phyloP scores from a whole-genome alignment of 1,140 invertebrate genomes.

The Drosophila nigrodunni region DNA sequence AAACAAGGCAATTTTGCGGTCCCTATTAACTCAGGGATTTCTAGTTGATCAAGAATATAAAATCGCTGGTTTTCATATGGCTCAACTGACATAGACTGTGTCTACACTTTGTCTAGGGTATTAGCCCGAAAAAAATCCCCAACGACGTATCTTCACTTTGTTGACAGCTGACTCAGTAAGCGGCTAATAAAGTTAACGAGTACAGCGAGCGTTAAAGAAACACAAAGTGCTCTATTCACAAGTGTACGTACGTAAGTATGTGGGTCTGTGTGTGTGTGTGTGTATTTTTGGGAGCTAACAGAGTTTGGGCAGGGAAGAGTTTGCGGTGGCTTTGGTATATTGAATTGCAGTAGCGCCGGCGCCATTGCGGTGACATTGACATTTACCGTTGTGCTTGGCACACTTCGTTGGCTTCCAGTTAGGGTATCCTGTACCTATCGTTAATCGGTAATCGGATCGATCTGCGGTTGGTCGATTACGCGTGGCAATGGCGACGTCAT shows the following conservation, averaged over 20 bases:
- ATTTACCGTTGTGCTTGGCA: slow-evolving; percentile 30
- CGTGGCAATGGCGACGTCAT: slow-evolving; percentile 55
- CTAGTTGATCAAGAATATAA: no score
- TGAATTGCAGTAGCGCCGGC: slow-evolving; percentile 27
- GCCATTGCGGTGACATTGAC: slow-evolving; percentile 7
- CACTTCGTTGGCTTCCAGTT: slow-evolving; percentile 14
- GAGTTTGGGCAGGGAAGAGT: not conserved
- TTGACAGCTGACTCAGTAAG: slow-evolving; percentile 20
- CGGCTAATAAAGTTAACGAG: slow-evolving; percentile 16
- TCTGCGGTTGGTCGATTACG: slow-evolving; percentile 47
- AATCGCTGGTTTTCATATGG: no score
- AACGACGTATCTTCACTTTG: slow-evolving; percentile 5
- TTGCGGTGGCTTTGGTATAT: slow-evolving; percentile 2
- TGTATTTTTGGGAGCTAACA: not conserved
- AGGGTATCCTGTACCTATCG: slow-evolving; percentile 14
- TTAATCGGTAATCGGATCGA: slow-evolving; percentile 33
- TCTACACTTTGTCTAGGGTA: not conserved
- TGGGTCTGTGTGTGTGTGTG: not conserved
- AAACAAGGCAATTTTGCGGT: no score
- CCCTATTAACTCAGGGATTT: no score
- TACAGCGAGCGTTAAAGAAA: not conserved
- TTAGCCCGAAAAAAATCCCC: slow-evolving; percentile 2
- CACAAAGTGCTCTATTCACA: slow-evolving; percentile 1
- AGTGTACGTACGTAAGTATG: not conserved
- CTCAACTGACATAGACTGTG: not conserved